Conservation (phyloP, 2,888 invertebrate genomes). For the Eulithis testata region DNA sequence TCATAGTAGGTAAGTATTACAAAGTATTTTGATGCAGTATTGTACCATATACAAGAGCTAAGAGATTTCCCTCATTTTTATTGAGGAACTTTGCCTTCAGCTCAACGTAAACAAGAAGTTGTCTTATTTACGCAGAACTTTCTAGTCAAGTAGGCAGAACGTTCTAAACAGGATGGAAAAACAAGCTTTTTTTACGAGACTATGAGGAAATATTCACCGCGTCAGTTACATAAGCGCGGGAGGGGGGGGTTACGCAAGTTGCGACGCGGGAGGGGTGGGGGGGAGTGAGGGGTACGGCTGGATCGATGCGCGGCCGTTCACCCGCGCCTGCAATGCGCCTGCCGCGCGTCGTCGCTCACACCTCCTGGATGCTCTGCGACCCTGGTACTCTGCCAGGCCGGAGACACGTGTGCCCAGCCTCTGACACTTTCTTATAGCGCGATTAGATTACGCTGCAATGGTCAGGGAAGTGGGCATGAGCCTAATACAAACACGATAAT, state of each 20-base stretch:
- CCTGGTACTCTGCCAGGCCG: slow-evolving; percentile 62
- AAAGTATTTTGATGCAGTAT: too few species aligned
- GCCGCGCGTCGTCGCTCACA: slow-evolving; percentile 49
- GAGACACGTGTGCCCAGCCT: slow-evolving; percentile 11
- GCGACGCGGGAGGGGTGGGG: slow-evolving; percentile 44
- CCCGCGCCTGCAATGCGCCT: slow-evolving; percentile 84
- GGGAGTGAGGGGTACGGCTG: slow-evolving; percentile 45
- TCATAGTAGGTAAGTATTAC: too few species aligned
- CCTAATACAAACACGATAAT: too few species aligned
- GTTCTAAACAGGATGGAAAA: slow-evolving; percentile 24
- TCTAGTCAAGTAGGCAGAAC: slow-evolving; percentile 27
- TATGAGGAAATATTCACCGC: slow-evolving; percentile 68
- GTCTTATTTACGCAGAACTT: slow-evolving; percentile 23
- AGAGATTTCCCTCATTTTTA: slow-evolving; percentile 18
- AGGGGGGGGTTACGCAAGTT: slow-evolving; percentile 69
- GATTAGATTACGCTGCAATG: too few species aligned
- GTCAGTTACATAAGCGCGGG: slow-evolving; percentile 78
- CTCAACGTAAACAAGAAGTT: slow-evolving; percentile 28
- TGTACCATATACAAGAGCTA: too few species aligned
- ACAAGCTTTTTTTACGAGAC: slow-evolving; percentile 33
- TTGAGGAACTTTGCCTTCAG: slow-evolving; percentile 3
- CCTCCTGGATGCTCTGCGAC: slow-evolving; percentile 54
- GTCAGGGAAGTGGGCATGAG: too few species aligned
- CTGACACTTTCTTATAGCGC: neutral
- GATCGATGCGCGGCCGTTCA: slow-evolving; percentile 83